Evolutionary conservation across 2,888 invertebrate species (phyloP).

Genomic region (Lithophane leautieri): DNA sequence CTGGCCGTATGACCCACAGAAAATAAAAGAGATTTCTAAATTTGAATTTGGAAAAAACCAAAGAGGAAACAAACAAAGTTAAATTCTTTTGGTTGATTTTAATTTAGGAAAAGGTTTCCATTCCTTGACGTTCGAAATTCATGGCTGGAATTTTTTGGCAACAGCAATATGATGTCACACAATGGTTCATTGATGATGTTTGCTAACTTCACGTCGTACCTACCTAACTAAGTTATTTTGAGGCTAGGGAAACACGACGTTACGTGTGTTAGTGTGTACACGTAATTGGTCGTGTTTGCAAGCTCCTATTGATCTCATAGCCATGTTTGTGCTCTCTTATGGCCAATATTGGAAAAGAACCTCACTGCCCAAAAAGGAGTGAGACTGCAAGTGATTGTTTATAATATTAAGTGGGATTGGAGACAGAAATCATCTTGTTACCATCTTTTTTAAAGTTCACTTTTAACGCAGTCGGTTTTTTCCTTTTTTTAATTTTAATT

Average conservation of each 20-base stretch:
- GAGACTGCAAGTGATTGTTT: too few species aligned
- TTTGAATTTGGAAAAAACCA: constrained; percentile 20
- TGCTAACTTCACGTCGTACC: constrained; percentile 27
- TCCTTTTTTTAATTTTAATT: background rate
- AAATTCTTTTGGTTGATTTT: background rate
- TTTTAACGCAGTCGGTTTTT: too few species aligned
- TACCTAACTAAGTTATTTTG: constrained; percentile 11
- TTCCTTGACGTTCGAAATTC: background rate
- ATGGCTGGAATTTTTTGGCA: constrained; percentile 14
- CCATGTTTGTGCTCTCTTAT: background rate
- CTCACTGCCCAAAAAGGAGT: too few species aligned
- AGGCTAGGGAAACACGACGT: constrained; percentile 1
- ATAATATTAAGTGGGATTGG: too few species aligned
- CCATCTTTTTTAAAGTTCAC: too few species aligned
- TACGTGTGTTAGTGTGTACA: background rate
- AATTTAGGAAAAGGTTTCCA: constrained; percentile 20
- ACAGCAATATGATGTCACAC: constrained; percentile 23
- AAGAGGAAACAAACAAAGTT: background rate
- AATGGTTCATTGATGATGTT: constrained; percentile 44
- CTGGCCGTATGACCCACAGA: background rate
- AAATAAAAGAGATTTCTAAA: background rate
- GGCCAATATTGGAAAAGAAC: constrained; percentile 1
- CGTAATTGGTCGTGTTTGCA: constrained; percentile 9
- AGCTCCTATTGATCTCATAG: constrained; percentile 10
- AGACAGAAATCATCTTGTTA: too few species aligned